Evolutionary conservation across 2,888 invertebrate species (phyloP).

Genomic region (Tolmerus cingulatus): DNA sequence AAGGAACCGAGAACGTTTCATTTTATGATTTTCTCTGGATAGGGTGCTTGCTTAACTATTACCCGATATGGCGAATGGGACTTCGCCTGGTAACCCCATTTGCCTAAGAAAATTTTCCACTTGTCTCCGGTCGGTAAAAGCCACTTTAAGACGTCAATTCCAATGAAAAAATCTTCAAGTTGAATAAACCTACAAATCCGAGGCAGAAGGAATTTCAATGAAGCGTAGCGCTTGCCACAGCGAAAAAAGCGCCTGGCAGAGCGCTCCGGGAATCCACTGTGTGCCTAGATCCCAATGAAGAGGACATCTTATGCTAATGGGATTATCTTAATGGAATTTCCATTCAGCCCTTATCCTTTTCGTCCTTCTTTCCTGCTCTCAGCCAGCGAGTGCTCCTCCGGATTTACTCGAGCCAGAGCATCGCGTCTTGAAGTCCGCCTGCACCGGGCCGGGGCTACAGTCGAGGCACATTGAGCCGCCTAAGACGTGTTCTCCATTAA

Average conservation of each 20-base stretch:
- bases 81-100: background rate
- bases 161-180: constrained; percentile 28
- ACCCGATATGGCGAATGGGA: background rate
- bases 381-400: constrained; percentile 13
- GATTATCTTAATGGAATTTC: constrained; percentile 41
- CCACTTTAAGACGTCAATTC: constrained; percentile 26
- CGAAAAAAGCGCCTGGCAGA: constrained; percentile 13
- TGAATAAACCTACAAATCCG: constrained; percentile 31
- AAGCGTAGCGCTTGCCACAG: constrained; percentile 14
- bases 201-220: constrained; percentile 23
- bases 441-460: background rate
- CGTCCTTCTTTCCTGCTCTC: constrained; percentile 4
- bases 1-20: background rate
- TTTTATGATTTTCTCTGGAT: background rate
- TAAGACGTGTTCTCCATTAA: constrained; percentile 17
- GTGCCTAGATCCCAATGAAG: constrained; percentile 11
- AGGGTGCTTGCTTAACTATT: background rate
- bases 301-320: constrained; percentile 37
- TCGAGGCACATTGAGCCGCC: background rate
- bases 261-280: background rate
- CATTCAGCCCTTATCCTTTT: constrained; percentile 37
- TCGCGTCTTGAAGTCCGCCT: background rate
- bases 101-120: background rate
- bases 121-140: constrained; percentile 15
- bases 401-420: background rate